Percentiles rank a stretch among this genome's conserved stretches.
Evolutionary conservation across 2,888 invertebrate genomes (phyloP).

Genomic region (Diarsia brunnea): DNA sequence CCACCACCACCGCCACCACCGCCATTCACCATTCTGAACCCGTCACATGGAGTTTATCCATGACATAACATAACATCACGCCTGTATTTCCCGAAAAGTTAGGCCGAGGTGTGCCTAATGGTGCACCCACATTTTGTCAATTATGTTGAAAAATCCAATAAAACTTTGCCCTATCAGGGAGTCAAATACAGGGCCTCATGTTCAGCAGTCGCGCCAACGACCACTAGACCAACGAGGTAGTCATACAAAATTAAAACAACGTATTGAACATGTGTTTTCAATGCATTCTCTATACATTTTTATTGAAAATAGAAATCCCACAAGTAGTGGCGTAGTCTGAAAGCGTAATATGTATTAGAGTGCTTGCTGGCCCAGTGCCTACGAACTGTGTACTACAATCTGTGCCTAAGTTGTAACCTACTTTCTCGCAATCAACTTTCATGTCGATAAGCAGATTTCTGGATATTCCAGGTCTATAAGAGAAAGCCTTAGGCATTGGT

Average conservation of each 20-base stretch:
- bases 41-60: too few species aligned
- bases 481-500: background rate
- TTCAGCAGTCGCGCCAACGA: too few species aligned
- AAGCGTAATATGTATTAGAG: constrained; percentile 37
- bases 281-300: background rate
- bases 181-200: too few species aligned
- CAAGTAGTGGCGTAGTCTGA: background rate
- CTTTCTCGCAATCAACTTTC: constrained; percentile 28
- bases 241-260: background rate
- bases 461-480: constrained; percentile 5
- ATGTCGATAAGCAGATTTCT: constrained; percentile 22
- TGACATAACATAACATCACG: too few species aligned
- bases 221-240: too few species aligned
- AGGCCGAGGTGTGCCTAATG: too few species aligned
- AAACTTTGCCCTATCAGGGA: too few species aligned
- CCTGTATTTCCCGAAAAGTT: too few species aligned
- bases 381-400: constrained; percentile 2
- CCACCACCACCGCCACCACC: too few species aligned
- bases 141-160: too few species aligned
- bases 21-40: too few species aligned
- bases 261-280: constrained; percentile 20
- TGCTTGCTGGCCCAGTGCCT: constrained; percentile 49
- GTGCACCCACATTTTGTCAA: too few species aligned
- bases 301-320: constrained; percentile 30
- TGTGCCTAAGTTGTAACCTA: constrained; percentile 39